Evolutionary conservation across 2,113 vertebrate species (phyloP).

Genomic region (Mastomys natalensis): DNA sequence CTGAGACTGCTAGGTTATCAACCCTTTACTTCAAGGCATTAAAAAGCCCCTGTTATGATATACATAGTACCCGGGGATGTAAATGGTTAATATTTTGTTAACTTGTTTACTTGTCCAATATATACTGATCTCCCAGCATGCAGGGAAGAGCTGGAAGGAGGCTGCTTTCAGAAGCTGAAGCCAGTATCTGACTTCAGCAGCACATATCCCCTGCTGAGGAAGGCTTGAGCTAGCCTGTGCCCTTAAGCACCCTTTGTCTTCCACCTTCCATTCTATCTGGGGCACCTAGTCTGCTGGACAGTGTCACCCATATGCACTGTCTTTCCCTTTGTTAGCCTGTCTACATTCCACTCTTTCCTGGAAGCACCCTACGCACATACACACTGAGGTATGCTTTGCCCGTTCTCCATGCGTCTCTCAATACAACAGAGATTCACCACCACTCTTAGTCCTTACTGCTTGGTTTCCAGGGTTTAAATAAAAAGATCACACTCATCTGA

Average conservation of each 20-base stretch:
- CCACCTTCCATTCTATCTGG: background rate
- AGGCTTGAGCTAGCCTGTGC: background rate
- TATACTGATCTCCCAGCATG: background rate
- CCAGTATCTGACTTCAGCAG: background rate
- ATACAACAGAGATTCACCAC: background rate
- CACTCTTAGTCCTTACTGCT: background rate
- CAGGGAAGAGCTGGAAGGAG: background rate
- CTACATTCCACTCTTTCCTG: background rate
- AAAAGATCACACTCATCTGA: background rate
- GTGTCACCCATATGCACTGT: too few species aligned
- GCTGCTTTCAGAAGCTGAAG: background rate
- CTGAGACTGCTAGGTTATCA: background rate
- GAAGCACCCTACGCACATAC: background rate
- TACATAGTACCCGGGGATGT: background rate
- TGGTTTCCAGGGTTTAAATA: background rate
- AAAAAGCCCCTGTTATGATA: background rate
- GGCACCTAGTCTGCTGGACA: background rate
- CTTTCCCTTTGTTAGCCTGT: background rate
- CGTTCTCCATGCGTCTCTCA: too few species aligned
- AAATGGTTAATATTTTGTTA: background rate
- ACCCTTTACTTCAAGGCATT: background rate
- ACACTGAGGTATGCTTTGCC: too few species aligned
- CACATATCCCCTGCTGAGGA: background rate
- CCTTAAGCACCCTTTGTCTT: background rate
- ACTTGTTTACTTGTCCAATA: background rate